Base-by-base conservation (phyloP, 2,888 invertebrate species). In the Elaeidobius kamerunicus region DNA sequence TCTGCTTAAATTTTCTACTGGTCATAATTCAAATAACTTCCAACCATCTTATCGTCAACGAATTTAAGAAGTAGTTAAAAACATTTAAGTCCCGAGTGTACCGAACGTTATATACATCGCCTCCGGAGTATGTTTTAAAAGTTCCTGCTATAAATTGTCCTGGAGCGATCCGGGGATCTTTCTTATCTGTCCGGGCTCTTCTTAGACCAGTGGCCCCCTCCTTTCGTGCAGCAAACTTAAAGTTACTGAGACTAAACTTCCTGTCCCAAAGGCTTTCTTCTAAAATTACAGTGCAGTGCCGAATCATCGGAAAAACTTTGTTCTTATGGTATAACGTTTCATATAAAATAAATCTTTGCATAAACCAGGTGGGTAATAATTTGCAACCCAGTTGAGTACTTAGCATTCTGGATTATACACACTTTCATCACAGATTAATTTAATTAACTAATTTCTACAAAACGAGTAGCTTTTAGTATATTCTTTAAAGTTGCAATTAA, bases 101-200 rank as follows among this genome's bases (percentile, higher is more conserved):
- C 71, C 69, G 66, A 70, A 70, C 68, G 68, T 69, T 67, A 70
- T 69, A 69, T 69, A 70, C 69, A 67, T 65, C 67, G 67, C 69
- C 71, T 68, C 71, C 65, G 67, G 69, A 70, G 72, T 71, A 72
- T 72, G 72, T 72, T 73, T 73, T 73, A 73, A 73, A 73, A 73
- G 72, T 73, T 73, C 70, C 71, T 69, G 71, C 72, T 67, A 73
- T 73, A 73, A 73, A 73, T 74, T 71, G 72, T 71, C 71, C 73
- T 71, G 69, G 64, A 73, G 73, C 73, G 72, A 73, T 73, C 72
- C 73, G 68, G 70, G 71, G 69, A 72, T 72, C 69, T 70, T 65
- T 65, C 72, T 72, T 73, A 72, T 72, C 72, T 69, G 71, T 69
- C 65, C 69, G 67, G 65, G 69, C 69, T 66, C 69, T 69, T 67